Evolutionary conservation across 2,888 invertebrate genomes (phyloP).

Genomic region (Schizotus pectinicornis): DNA sequence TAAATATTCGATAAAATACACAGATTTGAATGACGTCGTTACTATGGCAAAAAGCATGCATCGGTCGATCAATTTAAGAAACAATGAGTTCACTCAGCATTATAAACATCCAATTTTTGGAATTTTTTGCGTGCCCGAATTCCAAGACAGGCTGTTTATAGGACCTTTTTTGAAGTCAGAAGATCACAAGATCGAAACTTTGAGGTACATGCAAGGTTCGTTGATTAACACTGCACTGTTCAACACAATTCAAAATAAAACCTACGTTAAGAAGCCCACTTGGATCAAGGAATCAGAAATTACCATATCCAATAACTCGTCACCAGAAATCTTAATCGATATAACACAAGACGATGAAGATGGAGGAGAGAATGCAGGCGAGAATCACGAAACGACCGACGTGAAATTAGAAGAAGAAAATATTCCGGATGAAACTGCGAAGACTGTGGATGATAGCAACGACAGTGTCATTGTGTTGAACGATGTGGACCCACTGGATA

Average conservation of each 20-base stretch:
- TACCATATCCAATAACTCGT: not conserved
- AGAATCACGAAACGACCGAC: not conserved
- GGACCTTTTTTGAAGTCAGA: conserved; percentile 53
- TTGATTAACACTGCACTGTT: conserved; percentile 41
- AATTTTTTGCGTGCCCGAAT: conserved; percentile 51
- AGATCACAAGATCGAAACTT: conserved; percentile 48
- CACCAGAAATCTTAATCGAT: conserved; percentile 8
- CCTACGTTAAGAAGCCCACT: conserved; percentile 16
- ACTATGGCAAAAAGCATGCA: conserved; percentile 59
- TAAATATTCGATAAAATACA: conserved; percentile 64
- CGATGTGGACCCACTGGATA: conserved; percentile 10
- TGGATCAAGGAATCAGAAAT: conserved; percentile 13
- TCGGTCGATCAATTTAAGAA: conserved; percentile 60
- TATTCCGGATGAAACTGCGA: not conserved
- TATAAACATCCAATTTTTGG: conserved; percentile 49
- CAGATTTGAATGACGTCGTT: conserved; percentile 60
- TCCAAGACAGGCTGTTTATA: conserved; percentile 51
- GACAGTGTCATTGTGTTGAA: conserved; percentile 5
- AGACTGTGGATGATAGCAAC: conserved; percentile 1
- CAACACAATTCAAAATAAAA: conserved; percentile 42
- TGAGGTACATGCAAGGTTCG: conserved; percentile 47
- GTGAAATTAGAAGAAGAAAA: too few species aligned
- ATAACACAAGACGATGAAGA: conserved; percentile 11
- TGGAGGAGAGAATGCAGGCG: not conserved
- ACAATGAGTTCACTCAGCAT: conserved; percentile 34